Base-by-base conservation (phyloP, 1,140 invertebrate species). In the Wasmannia auropunctata region DNA sequence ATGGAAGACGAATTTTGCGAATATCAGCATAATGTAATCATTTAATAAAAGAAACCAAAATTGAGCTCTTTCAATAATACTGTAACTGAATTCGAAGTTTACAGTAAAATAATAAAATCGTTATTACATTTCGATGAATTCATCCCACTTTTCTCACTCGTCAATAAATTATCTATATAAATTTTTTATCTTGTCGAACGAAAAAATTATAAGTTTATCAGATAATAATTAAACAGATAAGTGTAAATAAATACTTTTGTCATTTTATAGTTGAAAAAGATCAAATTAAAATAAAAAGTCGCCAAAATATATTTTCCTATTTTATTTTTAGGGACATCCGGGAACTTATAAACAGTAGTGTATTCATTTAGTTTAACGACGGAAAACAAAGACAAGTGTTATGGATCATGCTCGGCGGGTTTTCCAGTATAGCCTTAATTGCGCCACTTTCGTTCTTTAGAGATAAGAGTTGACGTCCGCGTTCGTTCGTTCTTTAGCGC, bases 341-440 rank as follows among this genome's bases (percentile, higher is more conserved):
- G 3, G 14, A 46, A 46, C 43, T 46, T 46, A 16, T 46, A 16
- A 46, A 46, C 43, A 14, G 16, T 46, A 46, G 16, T 46, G 0
- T 46, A 46, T 62, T 62, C 8, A 34, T 31, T 49, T 0, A 77
- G 25, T 79, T 65, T 51, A n/a, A 37, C 16, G 14, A 5, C 4
- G 25, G n/a, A 79, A 67, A 56, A 31, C 2, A 22, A 6, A 67
- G 2, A 14, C 22, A 62, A 22, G 7, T 31, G 6, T 34, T 34
- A 11, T 34, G 22, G 3, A 43, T 67, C n/a, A 63, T n/a, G 40
- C 43, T 25, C 14, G 34, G 19, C n/a, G 19, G 22, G 7, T 70
- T 56, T 69, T 70, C 43, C 31, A 70, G 75, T 31, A n/a, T 6
- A 28, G 40, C 5, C 37, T 83, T 74, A 83, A 83, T 83, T 74